Evolutionary conservation across 2,113 vertebrate genomes (phyloP).

Genomic region (Trematocara zebra): DNA sequence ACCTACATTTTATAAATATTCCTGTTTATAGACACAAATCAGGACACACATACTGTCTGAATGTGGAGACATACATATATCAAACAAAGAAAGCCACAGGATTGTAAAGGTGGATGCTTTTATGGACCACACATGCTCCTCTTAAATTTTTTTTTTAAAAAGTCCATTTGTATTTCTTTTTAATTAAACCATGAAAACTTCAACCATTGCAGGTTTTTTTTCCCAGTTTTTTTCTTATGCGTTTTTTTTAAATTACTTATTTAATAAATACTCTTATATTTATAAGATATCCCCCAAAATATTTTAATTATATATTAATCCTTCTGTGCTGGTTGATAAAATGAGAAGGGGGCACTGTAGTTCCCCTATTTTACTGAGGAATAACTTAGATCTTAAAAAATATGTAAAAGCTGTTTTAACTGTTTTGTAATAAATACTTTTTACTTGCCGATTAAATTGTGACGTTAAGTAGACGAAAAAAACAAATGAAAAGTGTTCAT

Average conservation of each 20-base stretch:
- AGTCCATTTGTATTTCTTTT: background rate
- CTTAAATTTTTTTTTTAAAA: background rate
- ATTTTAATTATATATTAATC: background rate
- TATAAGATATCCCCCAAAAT: background rate
- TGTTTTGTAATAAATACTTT: background rate
- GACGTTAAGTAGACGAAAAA: accelerated
- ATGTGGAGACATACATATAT: background rate
- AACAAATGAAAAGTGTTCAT: background rate
- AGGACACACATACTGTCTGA: background rate
- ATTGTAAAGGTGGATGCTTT: background rate
- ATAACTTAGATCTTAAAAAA: background rate
- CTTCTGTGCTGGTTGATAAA: background rate
- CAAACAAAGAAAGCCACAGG: background rate
- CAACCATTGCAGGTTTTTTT: background rate
- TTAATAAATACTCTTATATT: background rate
- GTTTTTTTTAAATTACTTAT: accelerated
- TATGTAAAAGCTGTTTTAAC: background rate
- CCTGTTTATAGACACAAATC: background rate
- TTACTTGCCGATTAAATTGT: background rate
- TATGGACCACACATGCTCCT: background rate
- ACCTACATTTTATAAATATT: background rate
- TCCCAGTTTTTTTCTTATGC: background rate
- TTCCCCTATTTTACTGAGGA: accelerated
- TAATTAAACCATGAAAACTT: background rate
- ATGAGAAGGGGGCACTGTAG: background rate